Conservation (phyloP, 2,888 invertebrate species). For the Amiota minor region DNA sequence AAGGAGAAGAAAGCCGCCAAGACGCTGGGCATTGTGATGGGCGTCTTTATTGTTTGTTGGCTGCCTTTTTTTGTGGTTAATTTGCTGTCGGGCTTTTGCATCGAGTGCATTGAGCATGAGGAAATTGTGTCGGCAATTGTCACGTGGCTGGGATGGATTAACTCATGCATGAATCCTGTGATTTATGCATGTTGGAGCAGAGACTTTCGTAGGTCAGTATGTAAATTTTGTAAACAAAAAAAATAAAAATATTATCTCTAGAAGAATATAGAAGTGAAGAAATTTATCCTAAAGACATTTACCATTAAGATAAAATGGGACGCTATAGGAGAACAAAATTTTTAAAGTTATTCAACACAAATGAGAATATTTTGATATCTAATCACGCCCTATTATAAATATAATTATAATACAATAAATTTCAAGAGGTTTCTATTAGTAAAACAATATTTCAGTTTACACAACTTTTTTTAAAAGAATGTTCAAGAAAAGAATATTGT, state of each 20-base stretch:
- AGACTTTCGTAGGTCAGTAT: slow-evolving; percentile 90
- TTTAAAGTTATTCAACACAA: no score
- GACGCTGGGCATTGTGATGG: slow-evolving; percentile 97
- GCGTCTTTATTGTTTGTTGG: slow-evolving; percentile 97
- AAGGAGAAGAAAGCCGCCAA: slow-evolving; percentile 98
- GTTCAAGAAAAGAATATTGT: no score
- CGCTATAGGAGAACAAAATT: no score
- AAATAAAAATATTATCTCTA: background rate
- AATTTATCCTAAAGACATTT: no score
- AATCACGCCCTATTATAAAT: no score
- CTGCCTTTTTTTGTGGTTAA: slow-evolving; percentile 97
- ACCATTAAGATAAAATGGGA: no score
- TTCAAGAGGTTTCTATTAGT: no score
- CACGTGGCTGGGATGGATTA: slow-evolving; percentile 96
- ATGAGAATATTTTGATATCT: no score
- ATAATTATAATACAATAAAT: no score
- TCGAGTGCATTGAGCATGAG: slow-evolving; percentile 89
- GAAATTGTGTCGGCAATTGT: slow-evolving; percentile 91
- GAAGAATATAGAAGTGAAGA: no score
- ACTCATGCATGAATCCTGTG: slow-evolving; percentile 96
- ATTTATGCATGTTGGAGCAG: slow-evolving; percentile 99
- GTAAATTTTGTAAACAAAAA: background rate
- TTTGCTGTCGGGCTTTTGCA: slow-evolving; percentile 90
- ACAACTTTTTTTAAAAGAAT: no score
- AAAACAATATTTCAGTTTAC: no score